A percentile compares a stretch with the other conserved stretches of the same genome.
Evolutionary conservation across 2,113 vertebrate species (phyloP).

Genomic region (Strigops habroptila): DNA sequence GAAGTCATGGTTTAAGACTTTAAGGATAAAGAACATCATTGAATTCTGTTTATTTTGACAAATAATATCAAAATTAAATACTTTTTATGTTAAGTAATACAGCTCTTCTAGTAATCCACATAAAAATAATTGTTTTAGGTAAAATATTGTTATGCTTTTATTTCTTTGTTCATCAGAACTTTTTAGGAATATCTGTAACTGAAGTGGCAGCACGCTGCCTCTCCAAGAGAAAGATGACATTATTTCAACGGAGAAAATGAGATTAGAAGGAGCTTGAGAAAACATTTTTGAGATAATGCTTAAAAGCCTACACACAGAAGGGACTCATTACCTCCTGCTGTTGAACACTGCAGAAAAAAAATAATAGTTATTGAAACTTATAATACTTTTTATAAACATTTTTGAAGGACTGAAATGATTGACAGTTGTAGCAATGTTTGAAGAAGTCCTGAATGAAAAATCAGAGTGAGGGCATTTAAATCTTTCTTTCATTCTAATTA

Average conservation of each 20-base stretch:
- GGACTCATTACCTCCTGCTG: not conserved
- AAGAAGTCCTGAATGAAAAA: constrained; percentile 51
- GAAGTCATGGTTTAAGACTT: not conserved
- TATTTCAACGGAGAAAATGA: not conserved
- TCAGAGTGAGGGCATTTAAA: constrained; percentile 42
- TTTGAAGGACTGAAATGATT: constrained; percentile 21
- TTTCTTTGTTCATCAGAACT: not conserved
- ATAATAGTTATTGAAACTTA: not conserved
- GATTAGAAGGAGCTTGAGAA: not conserved
- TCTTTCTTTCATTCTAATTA: constrained; percentile 60
- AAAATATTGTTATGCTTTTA: not conserved
- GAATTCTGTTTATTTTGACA: not conserved
- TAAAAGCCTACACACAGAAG: constrained; percentile 14
- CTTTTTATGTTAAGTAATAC: not conserved
- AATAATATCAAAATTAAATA: not conserved
- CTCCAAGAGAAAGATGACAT: not conserved
- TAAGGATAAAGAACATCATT: not conserved
- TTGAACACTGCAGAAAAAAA: not conserved
- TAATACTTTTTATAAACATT: not conserved
- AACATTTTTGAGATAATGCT: constrained; percentile 24
- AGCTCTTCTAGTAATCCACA: not conserved
- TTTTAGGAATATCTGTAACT: not conserved
- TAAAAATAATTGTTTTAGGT: not conserved
- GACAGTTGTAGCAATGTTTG: constrained; percentile 20
- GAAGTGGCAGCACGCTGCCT: not conserved